Evolutionary conservation across 2,888 invertebrate genomes (phyloP).

Genomic region (Meganola albula): DNA sequence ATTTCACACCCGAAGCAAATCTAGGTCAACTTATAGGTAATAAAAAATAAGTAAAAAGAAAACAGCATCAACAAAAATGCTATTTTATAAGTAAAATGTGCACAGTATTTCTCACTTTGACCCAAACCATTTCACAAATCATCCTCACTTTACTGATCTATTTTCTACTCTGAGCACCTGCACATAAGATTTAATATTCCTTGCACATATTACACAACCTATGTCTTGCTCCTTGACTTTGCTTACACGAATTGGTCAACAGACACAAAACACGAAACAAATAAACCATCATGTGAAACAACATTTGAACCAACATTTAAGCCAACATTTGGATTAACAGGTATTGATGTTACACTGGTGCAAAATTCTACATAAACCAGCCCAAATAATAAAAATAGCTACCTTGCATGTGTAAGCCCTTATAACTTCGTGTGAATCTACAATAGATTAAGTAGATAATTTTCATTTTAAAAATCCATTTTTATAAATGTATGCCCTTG

Average conservation of each 20-base stretch:
- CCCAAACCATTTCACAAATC: constrained; percentile 46
- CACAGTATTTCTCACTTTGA: constrained; percentile 36
- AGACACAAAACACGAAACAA: constrained; percentile 45
- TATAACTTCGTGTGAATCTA: constrained; percentile 44
- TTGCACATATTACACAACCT: constrained; percentile 59
- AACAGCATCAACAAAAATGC: too few relatives aligned
- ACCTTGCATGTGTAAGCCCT: constrained; percentile 56
- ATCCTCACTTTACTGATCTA: constrained; percentile 47
- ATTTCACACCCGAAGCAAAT: too few relatives aligned
- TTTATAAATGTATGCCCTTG: too few relatives aligned
- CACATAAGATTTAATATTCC: constrained; percentile 69
- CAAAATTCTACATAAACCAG: constrained; percentile 77
- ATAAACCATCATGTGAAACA: constrained; percentile 35
- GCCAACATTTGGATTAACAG: constrained; percentile 35
- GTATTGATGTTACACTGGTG: constrained; percentile 61
- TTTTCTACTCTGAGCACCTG: constrained; percentile 71
- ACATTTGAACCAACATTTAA: too few relatives aligned
- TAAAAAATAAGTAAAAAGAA: too few relatives aligned
- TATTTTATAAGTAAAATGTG: too few relatives aligned
- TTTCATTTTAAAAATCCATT: constrained; percentile 11
- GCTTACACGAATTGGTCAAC: constrained; percentile 58
- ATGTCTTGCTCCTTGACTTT: constrained; percentile 55
- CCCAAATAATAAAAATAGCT: constrained; percentile 53
- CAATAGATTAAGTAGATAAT: constrained; percentile 32
- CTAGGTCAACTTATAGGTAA: too few relatives aligned